These are phyloP conservation scores for Caenorhabditis virilis DNA, from an alignment of 2,888 invertebrate genomes.

Conservation along the genomic window DNA sequence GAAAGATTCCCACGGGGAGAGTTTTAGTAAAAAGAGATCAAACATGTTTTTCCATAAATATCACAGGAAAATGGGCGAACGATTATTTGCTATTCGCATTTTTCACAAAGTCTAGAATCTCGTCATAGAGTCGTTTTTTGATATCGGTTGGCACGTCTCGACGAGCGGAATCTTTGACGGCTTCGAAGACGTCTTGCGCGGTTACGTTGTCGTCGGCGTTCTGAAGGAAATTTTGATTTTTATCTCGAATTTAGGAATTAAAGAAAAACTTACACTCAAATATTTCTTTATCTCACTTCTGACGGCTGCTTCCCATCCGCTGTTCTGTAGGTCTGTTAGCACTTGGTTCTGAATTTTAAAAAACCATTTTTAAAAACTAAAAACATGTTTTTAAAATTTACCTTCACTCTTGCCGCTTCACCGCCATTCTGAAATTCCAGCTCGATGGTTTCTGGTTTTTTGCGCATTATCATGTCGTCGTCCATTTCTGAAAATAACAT, in stretches of 20 bases:
- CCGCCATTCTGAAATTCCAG: constrained; percentile 30
- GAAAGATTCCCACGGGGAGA: no score
- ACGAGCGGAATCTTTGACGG: constrained; percentile 32
- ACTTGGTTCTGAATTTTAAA: constrained; percentile 20
- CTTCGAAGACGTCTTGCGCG: constrained; percentile 30
- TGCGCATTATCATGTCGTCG: constrained; percentile 29
- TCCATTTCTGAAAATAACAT: neutral
- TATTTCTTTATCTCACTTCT: constrained; percentile 29
- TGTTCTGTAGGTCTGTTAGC: constrained; percentile 20
- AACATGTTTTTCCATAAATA: no score
- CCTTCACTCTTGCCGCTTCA: constrained; percentile 29
- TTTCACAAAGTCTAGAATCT: constrained; percentile 28
- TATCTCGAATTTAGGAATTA: no score
- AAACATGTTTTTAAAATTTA: no score
- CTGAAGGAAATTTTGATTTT: constrained; percentile 9
- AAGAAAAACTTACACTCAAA: constrained; percentile 13
- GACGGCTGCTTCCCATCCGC: constrained; percentile 27
- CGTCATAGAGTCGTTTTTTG: constrained; percentile 37
- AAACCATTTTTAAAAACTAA: no score
- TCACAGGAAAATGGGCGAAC: no score
- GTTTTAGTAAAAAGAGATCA: no score
- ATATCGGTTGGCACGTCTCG: constrained; percentile 28
- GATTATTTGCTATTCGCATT: constrained; percentile 11
- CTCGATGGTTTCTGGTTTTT: constrained; percentile 34
- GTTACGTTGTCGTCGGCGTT: constrained; percentile 25